Base-by-base conservation (phyloP, 2,113 vertebrate species). In the Phrynosoma blainvillii region DNA sequence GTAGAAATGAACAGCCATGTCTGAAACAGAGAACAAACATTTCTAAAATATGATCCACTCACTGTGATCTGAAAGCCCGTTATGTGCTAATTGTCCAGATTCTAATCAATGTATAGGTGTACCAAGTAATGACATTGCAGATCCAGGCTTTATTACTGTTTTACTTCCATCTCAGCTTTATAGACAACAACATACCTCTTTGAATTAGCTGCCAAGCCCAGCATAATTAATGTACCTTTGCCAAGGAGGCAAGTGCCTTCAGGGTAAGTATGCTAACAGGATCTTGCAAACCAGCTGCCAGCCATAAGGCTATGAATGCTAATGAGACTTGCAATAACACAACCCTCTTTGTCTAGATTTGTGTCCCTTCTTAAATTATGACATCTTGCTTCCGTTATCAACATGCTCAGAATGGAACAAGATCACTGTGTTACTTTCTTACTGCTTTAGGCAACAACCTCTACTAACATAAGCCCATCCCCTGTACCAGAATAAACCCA, bases 171-270 rank as follows among this genome's bases (percentile, higher is more conserved):
- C 81, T 79, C 30, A 23, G 71, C 54, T 82, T 79, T 30, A 9
- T 56, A 70, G 78, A 6, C 2, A 0, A 0, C 52, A 4, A 18
- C 79, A 0, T 0, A 18, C 25, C 66, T 56, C 71, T 36, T 16
- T 27, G 77, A 5, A 3, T 66, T 11, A 0, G 0, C 85, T 30
- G 66, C 13, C 76, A 42, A 59, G 76, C 32, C 20, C 32, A 1
- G 21, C 18, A 56, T 76, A 79, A 20, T 40, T 2, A 18, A 66
- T 52, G 2, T 40, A 62, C 73, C n/a, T 8, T 12, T 42, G 66
- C 2, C 11, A 5, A 71, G 12, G 65, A 0, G 1, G 84, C 42
- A 14, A 30, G 40, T 16, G 42, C 85, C 1, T 0, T 8, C 27
- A 2, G 3, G 77, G 70, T 62, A 36, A 27, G 0, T 0, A 30